Evolutionary conservation across 2,888 invertebrate genomes (phyloP), one percentile per base, ranked within the genome.

Genomic region (Ophion slaviceki): DNA sequence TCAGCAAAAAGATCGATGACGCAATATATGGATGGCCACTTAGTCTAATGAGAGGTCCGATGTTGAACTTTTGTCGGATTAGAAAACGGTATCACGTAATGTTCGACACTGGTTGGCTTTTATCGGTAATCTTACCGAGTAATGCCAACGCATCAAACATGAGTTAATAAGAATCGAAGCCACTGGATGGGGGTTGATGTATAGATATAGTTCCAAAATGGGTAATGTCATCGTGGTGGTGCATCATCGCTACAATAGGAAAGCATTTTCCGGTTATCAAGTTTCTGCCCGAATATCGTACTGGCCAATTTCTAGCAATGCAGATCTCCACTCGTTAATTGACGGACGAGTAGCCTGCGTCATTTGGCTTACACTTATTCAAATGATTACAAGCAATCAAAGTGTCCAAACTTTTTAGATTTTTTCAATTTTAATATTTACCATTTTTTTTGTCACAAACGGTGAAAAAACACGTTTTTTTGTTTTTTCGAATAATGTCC

Each of bases 41-140:
- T 24, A 24, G 11, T 3, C 47, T 14, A 11, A 47, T 47, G 11
- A 47, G 47, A 47, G 14, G 3, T 11, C 14, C 47, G 47, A 47
- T 11, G 11, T 47, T 47, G 47, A 11, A 47, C 47, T 10, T 11
- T 47, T 3, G 2, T 47, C 11, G 47, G 14, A 11, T 47, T 0
- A 36, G 11, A 47, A 47, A 17, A 47, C 28, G n/a, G 28, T 53
- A 14, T 6, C 2, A 53, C 24, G 28, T 47, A 28, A 70, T 64
- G 28, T 70, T 53, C 32, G 57, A 28, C 57, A 28, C 57, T 71
- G 57, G 14, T 7, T 53, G 36, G 5, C 57, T 71, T n/a, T 28
- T n/a, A 71, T 88, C 24, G 75, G 53, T 20, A 82, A 86, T 24
- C 72, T 81, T 64, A 72, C 75, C 67, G 64, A 0, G 5, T 28